These are phyloP conservation scores for Neopelma chrysocephalum DNA, from an alignment of 2,797 vertebrate genomes.

Conservation along the genomic window DNA sequence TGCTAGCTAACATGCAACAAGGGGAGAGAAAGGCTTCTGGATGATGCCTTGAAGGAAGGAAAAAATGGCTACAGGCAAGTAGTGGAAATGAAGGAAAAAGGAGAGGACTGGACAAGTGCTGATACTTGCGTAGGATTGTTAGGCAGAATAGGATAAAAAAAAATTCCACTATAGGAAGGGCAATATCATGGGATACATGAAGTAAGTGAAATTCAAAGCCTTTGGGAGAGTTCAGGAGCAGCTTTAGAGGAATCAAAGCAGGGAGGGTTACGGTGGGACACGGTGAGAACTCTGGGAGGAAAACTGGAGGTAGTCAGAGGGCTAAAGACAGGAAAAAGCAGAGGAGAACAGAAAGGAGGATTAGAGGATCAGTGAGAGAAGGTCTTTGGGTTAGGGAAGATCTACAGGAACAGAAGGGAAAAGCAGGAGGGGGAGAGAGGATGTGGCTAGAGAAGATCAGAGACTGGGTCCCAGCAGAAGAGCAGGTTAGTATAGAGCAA, in stretches of 20 bases:
- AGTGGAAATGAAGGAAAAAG: background rate
- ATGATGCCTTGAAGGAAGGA: background rate
- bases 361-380: background rate
- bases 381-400: background rate
- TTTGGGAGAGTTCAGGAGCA: background rate
- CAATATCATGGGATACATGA: background rate
- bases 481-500: background rate
- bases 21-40: background rate
- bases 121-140: background rate
- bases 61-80: background rate
- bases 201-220: background rate
- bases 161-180: background rate
- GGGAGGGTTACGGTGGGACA: background rate
- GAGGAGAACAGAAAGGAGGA: background rate
- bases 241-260: background rate
- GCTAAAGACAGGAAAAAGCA: background rate
- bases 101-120: background rate
- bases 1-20: background rate
- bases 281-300: background rate
- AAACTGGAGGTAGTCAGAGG: background rate
- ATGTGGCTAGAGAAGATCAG: background rate
- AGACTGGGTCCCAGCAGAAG: background rate
- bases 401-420: background rate
- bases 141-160: background rate
- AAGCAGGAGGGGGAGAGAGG: background rate